Evolutionary conservation across 2,113 vertebrate species (phyloP), one percentile per base, ranked within the genome.

Genomic region (Vombatus ursinus): DNA sequence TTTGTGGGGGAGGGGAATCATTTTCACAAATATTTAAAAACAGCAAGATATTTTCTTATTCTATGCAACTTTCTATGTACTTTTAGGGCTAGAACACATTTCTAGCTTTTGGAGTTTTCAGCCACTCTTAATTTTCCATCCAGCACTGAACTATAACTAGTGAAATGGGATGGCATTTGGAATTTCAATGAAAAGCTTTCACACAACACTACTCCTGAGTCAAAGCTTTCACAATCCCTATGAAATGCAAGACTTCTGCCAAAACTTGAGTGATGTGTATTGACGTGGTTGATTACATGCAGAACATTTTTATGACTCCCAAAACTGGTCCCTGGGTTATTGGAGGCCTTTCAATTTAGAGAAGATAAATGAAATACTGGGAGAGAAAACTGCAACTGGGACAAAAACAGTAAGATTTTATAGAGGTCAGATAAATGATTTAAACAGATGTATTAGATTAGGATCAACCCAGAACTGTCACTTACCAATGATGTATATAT

Each of bases 201-300:
- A 44, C 93, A 51, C 91, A 11, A 8, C 25, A 1, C 57, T 92
- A 24, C 57, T 89, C 51, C 92, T 96, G 68, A 50, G 8, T 96
- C 93, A 90, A 48, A 95, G 90, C 50, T 8, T 10, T 93, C 51
- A 77, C 22, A 92, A 12, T 89, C 54, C 49, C 53, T 3, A 0
- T 61, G 49, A 96, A 53, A 92, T 16, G 92, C 84, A 37, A 97
- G 90, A 92, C 22, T 0, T 8, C 50, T 50, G 1, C 24, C 6
- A 50, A 91, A 90, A 22, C 1, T 51, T 94, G 54, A 24, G 93
- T 89, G 84, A 84, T 92, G 89, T 95, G 95, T 92, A 51, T 92
- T 96, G 10, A n/a, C 31, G 0, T 90, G 68, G 68, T 84, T 84
- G n/a, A 61, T 94, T 93, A 94, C 51, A 89, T 90, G 96, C 84